Conservation (phyloP, 1,140 invertebrate genomes). For the Stegodyphus dumicola region DNA sequence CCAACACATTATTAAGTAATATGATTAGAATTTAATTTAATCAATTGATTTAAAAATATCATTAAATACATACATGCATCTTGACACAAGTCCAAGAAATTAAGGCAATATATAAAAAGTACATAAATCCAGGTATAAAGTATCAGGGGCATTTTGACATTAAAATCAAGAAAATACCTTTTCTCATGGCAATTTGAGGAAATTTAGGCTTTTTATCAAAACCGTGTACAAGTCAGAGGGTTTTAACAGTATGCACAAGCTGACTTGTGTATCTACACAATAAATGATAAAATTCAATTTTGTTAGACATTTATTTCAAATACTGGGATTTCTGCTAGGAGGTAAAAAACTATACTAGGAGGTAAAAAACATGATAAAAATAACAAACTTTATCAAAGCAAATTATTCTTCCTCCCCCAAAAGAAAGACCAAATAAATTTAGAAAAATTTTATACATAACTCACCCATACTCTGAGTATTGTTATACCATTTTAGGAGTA, state of each 20-base stretch:
- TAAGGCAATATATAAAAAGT: too few relatives aligned
- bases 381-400: not conserved
- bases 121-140: too few relatives aligned
- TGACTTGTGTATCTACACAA: not conserved
- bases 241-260: not conserved
- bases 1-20: too few relatives aligned
- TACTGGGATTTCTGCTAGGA: not conserved
- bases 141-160: too few relatives aligned
- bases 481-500: slow-evolving; percentile 46
- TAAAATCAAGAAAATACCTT: too few relatives aligned
- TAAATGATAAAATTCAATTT: not conserved
- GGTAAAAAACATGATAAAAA: not conserved
- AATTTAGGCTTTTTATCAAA: too few relatives aligned
- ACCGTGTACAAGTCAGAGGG: too few relatives aligned
- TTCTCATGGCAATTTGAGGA: too few relatives aligned
- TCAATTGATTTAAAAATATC: too few relatives aligned
- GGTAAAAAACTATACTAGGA: not conserved
- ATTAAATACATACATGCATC: too few relatives aligned
- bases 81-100: too few relatives aligned
- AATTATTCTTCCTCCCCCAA: not conserved
- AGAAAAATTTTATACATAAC: not conserved
- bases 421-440: not conserved
- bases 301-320: not conserved
- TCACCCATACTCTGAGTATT: slow-evolving; percentile 35
- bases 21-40: too few relatives aligned